phyloP scores from a whole-genome alignment of 1,140 invertebrate species.

The Drosophila cardini region DNA sequence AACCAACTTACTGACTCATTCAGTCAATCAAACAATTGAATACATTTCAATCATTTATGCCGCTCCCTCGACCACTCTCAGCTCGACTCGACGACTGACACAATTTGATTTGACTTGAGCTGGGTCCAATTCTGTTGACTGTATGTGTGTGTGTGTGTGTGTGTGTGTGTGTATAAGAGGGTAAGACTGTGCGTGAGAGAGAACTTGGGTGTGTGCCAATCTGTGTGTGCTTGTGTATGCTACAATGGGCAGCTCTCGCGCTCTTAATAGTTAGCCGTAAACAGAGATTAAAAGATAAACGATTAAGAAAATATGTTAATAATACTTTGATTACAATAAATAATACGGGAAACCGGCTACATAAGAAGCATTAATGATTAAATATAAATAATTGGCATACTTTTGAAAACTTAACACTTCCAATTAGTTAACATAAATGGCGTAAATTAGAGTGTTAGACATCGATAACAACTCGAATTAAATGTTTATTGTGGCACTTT shows the following conservation, averaged over 20 bases:
- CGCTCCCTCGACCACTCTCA: background rate
- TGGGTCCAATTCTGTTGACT: conserved; percentile 23
- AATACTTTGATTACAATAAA: too few relatives aligned
- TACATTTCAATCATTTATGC: conserved; percentile 79
- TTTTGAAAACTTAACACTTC: background rate
- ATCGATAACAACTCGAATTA: conserved; percentile 12
- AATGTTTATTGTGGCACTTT: conserved; percentile 6
- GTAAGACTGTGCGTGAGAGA: background rate
- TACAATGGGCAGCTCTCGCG: too few relatives aligned
- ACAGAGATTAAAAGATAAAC: too few relatives aligned
- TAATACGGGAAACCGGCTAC: too few relatives aligned
- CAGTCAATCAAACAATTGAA: conserved; percentile 79
- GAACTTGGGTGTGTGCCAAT: conserved; percentile 2
- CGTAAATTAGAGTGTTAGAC: background rate
- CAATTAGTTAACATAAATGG: background rate
- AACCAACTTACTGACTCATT: conserved; percentile 47
- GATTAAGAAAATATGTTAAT: too few relatives aligned
- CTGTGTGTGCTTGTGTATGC: conserved; percentile 13
- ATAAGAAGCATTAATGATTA: too few relatives aligned
- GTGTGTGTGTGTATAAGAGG: background rate
- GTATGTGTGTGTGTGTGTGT: background rate
- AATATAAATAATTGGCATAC: too few relatives aligned
- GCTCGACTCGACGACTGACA: conserved; percentile 29
- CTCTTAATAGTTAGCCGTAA: too few relatives aligned
- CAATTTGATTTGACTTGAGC: conserved; percentile 68